Conservation (phyloP, 2,113 vertebrate genomes). For the Manacus vitellinus region DNA sequence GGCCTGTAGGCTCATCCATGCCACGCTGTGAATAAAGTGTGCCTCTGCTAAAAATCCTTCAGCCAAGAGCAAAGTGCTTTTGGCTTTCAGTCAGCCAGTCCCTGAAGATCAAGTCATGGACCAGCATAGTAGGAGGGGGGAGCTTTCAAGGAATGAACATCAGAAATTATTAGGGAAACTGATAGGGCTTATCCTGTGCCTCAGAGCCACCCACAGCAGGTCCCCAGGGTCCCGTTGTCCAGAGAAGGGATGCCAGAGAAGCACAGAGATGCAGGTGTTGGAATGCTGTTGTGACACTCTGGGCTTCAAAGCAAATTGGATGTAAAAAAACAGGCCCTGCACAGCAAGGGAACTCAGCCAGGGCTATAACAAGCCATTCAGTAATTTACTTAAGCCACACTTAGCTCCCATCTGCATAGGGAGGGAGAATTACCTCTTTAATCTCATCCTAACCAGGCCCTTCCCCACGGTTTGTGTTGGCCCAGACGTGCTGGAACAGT, state of each 20-base stretch:
- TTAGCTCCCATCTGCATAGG: slow-evolving; percentile 21
- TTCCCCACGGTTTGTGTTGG: neutral
- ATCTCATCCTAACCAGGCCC: slow-evolving; percentile 35
- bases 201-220: neutral
- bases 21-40: neutral
- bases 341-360: slow-evolving; percentile 10
- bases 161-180: slow-evolving; percentile 28
- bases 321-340: neutral
- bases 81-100: neutral
- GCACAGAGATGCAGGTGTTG: neutral
- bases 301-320: slow-evolving; percentile 21
- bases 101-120: neutral
- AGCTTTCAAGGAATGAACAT: neutral
- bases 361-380: slow-evolving; percentile 32
- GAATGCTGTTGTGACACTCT: neutral
- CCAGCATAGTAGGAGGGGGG: fast-evolving
- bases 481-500: neutral
- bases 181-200: neutral
- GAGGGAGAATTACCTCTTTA: slow-evolving; percentile 48
- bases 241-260: neutral
- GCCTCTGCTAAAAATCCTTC: neutral
- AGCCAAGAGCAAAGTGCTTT: neutral
- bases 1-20: neutral
- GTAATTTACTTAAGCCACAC: slow-evolving; percentile 47
- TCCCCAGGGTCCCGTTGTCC: neutral